Evolutionary conservation across 1,140 invertebrate species (phyloP), one percentile per base, ranked within the genome.

Genomic region (Habropoda laboriosa): DNA sequence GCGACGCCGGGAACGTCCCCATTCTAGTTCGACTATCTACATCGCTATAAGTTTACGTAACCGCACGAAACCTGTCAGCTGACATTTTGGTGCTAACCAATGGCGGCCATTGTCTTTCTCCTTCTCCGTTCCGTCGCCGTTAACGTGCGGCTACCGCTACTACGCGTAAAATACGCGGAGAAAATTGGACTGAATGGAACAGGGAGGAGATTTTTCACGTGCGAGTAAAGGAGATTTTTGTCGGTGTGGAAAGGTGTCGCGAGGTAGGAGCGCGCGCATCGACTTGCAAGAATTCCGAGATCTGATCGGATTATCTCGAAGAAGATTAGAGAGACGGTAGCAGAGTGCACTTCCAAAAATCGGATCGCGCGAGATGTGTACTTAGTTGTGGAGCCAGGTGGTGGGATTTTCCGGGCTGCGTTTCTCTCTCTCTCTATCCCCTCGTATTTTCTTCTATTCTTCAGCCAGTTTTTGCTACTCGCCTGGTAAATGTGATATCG

Each of bases 21-120:
- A 89, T 92, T 91, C 88, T 90, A 90, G 89, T 90, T 91, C 75
- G 88, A 84, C 89, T 90, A 91, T 91, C 88, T 89, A 88, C 91
- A 92, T 91, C 90, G 89, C 90, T 63, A 55, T 89, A 92, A 91
- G 88, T 91, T 92, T 92, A 92, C 90, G 88, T 92, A 92, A 92
- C 91, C 91, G 81, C 90, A 89, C 87, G 85, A 79, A 91, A 92
- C 89, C 90, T 90, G 90, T 92, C 89, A 90, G 85, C 87, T 86
- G 87, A 89, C 90, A 89, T 92, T 92, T 92, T 86, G 89, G 88
- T 87, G 72, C 82, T 87, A 86, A 87, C 83, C 87, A 88, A 86
- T 89, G 86, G 74, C 86, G 73, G 81, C 76, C 57, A 81, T 76
- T 73, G 63, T 85, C 73, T 64, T 67, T 80, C 68, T 67, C 76